Conservation (phyloP, 2,113 vertebrate species). For the Nicator chloris region DNA sequence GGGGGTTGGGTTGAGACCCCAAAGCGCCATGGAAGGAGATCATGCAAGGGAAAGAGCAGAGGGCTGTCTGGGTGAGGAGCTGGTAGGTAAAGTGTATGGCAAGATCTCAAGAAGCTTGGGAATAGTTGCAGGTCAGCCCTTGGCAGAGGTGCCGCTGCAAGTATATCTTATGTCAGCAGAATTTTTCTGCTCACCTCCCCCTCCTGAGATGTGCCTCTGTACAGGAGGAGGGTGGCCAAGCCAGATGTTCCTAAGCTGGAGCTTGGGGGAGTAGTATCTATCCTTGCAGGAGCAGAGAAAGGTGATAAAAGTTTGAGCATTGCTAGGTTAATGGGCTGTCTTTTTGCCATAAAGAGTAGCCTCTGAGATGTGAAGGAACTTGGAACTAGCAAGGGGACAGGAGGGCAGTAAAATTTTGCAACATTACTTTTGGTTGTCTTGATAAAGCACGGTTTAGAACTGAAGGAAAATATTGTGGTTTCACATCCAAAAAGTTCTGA, state of each 20-base stretch:
- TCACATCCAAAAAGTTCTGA: background rate
- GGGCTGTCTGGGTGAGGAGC: background rate
- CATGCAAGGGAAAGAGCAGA: background rate
- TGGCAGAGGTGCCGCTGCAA: background rate
- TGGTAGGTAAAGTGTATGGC: background rate
- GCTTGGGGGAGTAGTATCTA: background rate
- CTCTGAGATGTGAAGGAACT: background rate
- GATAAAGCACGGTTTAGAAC: background rate
- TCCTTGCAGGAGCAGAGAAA: background rate
- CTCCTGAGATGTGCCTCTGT: background rate
- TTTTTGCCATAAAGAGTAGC: background rate
- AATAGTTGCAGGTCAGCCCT: background rate
- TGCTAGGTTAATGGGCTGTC: background rate
- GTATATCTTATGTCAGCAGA: background rate
- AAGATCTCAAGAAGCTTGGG: background rate
- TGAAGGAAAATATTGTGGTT: background rate
- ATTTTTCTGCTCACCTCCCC: background rate
- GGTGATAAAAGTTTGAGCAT: background rate
- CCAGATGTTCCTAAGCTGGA: background rate
- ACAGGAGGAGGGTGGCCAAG: background rate
- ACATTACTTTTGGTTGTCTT: background rate
- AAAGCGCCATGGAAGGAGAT: background rate
- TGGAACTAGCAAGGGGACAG: background rate
- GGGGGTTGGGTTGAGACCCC: rapidly evolving
- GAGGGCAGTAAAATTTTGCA: background rate